phyloP scores from a whole-genome alignment of 2,888 invertebrate species.

The Autographa pulchrina region DNA sequence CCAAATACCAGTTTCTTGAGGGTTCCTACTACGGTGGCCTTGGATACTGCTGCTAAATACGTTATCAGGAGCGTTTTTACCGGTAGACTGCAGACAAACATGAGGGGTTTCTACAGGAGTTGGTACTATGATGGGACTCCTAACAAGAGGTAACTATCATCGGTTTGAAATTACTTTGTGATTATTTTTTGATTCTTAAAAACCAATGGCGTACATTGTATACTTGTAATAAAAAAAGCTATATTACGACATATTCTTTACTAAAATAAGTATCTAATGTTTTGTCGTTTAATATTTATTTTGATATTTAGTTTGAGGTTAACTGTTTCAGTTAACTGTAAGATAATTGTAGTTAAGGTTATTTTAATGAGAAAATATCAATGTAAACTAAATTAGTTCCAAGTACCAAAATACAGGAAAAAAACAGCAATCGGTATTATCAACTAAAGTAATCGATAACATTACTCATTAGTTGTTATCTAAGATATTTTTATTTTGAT shows the following conservation, averaged over 20 bases:
- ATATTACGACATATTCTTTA: no score
- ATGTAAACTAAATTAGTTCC: no score
- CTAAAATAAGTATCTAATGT: no score
- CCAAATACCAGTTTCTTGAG: slow-evolving; percentile 70
- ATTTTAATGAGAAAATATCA: no score
- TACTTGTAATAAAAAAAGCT: no score
- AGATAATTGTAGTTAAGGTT: no score
- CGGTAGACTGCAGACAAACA: slow-evolving; percentile 92
- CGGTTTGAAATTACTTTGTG: no score
- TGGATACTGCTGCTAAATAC: slow-evolving; percentile 83
- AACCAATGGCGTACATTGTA: no score
- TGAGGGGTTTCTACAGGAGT: slow-evolving; percentile 95
- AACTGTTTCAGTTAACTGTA: no score
- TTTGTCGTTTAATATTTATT: no score
- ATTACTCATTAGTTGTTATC: slow-evolving; percentile 9
- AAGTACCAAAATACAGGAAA: not conserved
- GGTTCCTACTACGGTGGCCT: slow-evolving; percentile 61
- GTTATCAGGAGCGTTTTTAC: slow-evolving; percentile 90
- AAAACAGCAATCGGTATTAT: not conserved
- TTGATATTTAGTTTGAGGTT: no score
- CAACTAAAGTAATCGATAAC: not conserved
- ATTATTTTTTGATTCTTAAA: no score
- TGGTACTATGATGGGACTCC: slow-evolving; percentile 91
- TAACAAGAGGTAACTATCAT: slow-evolving; percentile 72
- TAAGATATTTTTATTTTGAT: not conserved